Percentiles rank a stretch among this genome's conserved stretches.
Conservation (phyloP, 92 coral and sea anemone genomes). For the Blastomussa wellsi region DNA sequence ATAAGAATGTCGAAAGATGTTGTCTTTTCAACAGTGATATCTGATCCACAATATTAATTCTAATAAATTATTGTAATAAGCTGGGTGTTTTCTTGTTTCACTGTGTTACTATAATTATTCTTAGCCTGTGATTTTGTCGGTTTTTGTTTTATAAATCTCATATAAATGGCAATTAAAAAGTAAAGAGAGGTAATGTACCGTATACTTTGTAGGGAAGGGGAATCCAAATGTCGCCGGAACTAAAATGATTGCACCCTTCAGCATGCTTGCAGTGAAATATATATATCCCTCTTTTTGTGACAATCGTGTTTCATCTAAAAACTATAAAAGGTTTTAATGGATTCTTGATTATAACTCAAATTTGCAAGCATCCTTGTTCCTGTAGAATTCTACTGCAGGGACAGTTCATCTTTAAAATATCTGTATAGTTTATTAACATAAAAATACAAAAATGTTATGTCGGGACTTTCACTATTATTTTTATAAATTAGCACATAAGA, state of each 20-base stretch:
- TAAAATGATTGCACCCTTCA: slow-evolving; percentile 26
- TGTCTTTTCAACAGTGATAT: background rate
- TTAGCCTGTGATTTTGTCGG: background rate
- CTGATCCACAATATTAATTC: background rate
- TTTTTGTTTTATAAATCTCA: background rate
- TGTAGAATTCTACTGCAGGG: background rate
- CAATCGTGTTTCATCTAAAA: slow-evolving; percentile 29
- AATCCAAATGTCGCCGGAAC: background rate
- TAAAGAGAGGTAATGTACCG: background rate
- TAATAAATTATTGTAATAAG: too few species aligned
- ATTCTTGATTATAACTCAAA: background rate
- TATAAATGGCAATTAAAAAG: background rate
- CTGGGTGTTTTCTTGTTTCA: background rate
- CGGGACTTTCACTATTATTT: background rate
- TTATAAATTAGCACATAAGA: too few species aligned
- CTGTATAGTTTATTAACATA: background rate
- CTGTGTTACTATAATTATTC: background rate
- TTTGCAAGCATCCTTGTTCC: slow-evolving; percentile 43
- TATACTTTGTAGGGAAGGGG: background rate
- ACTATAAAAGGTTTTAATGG: slow-evolving; percentile 21
- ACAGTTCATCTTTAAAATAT: background rate
- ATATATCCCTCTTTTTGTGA: slow-evolving; percentile 20
- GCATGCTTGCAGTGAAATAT: slow-evolving; percentile 13
- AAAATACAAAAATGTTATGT: background rate
- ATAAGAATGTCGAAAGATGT: background rate